Evolutionary conservation across 2,888 invertebrate genomes (phyloP), one percentile per base, ranked within the genome.

Genomic region (Neoaliturus tenellus): DNA sequence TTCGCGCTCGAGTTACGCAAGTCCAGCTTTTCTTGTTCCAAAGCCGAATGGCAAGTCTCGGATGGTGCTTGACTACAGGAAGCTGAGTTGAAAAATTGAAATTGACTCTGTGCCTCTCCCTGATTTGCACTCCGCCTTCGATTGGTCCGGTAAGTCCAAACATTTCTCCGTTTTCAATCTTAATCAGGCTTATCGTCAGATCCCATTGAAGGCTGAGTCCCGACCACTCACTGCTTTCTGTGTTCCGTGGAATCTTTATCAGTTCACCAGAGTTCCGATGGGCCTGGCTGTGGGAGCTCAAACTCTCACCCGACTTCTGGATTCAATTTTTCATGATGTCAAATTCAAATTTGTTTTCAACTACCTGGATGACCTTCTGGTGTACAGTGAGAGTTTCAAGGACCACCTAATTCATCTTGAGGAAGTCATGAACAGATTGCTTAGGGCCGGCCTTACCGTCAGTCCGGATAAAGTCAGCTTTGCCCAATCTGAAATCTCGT

Each of bases 391-490:
- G 10, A 51, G 81, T 20, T 81, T 82, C n/a, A 80, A 81, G 20
- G 80, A 84, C 8, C 85, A 86, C 28, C 10, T 85, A 0, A 31
- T 10, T 14, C 71, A 85, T 58, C 33, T 85, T 12, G 25, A 67
- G 6, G 23, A 83, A 28, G 80, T 87, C 8, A 75, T 87, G 5
- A 14, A 23, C 17, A 67, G 86, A 85, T n/a, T 85, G 82, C 1
- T 44, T 25, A 8, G 86, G 73, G 81, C 87, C 83, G 6, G 86
- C 86, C 20, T 87, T 85, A 82, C 81, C 14, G 86, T 88, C 0
- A 88, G 87, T 5, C 87, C 87, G 0, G 85, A 87, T 17, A 85
- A 87, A 81, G 73, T 85, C 39, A 39, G 48, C 39, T 81, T 84
- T 80, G 62, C 84, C 28, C 39, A 78, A 25, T 4, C 41, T 0